Evolutionary conservation across 2,888 invertebrate genomes (phyloP).

Genomic region (Siphonodentalium dalli): DNA sequence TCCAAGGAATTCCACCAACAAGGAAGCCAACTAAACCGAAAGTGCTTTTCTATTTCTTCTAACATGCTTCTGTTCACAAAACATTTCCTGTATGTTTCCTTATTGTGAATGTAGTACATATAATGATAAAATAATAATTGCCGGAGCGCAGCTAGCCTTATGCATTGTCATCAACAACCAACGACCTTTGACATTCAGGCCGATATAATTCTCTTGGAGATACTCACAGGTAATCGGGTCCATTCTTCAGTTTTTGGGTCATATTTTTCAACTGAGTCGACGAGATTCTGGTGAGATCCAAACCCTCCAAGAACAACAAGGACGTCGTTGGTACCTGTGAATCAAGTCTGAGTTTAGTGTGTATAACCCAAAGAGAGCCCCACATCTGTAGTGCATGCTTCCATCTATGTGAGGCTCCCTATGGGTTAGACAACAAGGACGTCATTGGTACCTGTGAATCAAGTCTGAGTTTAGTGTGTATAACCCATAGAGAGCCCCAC

Average conservation of each 20-base stretch:
- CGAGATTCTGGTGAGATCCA: slow-evolving; percentile 61
- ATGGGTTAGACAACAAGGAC: not conserved
- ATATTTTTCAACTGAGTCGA: slow-evolving; percentile 60
- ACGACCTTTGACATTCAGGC: too few species aligned
- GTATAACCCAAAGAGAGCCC: not conserved
- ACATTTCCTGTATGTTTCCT: too few species aligned
- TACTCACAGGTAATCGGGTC: slow-evolving; percentile 54
- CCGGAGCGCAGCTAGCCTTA: too few species aligned
- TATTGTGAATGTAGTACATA: too few species aligned
- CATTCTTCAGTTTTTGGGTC: slow-evolving; percentile 58
- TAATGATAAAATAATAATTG: too few species aligned
- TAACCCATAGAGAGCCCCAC: too few species aligned
- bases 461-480: not conserved
- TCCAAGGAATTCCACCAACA: too few species aligned
- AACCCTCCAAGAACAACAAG: slow-evolving; percentile 62
- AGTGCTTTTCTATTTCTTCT: too few species aligned
- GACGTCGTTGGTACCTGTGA: slow-evolving; percentile 53
- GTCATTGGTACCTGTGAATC: not conserved
- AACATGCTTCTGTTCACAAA: too few species aligned
- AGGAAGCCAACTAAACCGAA: too few species aligned
- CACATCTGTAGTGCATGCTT: not conserved
- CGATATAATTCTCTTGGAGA: not conserved
- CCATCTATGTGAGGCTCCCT: not conserved
- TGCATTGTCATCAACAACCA: too few species aligned
- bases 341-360: not conserved